Evolutionary conservation across 2,888 invertebrate species (phyloP).

Genomic region (Nasonovia ribisnigri): DNA sequence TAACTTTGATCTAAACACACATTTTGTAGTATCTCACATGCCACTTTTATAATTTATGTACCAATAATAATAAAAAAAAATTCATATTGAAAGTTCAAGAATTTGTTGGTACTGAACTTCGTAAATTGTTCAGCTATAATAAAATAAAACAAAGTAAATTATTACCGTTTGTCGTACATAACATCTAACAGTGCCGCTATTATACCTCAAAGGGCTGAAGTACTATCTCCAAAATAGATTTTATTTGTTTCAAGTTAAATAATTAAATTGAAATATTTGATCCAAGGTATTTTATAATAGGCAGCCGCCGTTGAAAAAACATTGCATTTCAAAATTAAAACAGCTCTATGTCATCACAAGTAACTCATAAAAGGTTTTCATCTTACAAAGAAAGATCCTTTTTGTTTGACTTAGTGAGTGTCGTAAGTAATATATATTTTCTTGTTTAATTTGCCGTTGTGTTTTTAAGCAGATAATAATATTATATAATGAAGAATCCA

Average conservation of each 20-base stretch:
- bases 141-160: too few species aligned
- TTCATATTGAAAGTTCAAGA: too few species aligned
- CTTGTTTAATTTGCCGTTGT: not conserved
- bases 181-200: not conserved
- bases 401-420: not conserved
- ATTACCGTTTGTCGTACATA: not conserved
- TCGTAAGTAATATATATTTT: not conserved
- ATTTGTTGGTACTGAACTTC: not conserved
- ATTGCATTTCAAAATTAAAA: not conserved
- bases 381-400: not conserved
- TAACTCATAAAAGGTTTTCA: not conserved
- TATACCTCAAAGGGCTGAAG: not conserved
- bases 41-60: too few species aligned
- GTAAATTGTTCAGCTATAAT: not conserved
- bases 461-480: not conserved
- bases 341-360: not conserved
- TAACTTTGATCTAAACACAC: too few species aligned
- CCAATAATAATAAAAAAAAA: too few species aligned
- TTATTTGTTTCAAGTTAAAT: not conserved
- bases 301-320: not conserved
- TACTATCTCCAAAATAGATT: not conserved
- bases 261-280: not conserved
- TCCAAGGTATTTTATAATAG: not conserved
- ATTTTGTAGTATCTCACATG: too few species aligned
- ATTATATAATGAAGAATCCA: not conserved